A percentile compares a stretch with the other conserved stretches of the same genome.
Conservation (phyloP, 1,140 invertebrate species). For the Triops cancriformis region DNA sequence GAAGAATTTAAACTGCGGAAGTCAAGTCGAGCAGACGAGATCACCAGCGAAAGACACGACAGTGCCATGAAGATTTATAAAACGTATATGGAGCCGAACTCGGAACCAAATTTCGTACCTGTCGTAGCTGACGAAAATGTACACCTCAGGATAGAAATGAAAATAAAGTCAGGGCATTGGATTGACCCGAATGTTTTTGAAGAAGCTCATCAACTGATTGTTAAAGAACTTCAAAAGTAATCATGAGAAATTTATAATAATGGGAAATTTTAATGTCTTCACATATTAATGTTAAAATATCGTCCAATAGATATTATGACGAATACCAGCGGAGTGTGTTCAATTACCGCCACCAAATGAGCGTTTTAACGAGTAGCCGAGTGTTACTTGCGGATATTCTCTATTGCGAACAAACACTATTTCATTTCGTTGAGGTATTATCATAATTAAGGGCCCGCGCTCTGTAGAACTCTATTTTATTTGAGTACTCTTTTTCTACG, state of each 20-base stretch:
- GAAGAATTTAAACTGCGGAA: conserved; percentile 16
- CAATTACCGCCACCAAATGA: conserved; percentile 82
- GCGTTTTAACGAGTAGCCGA: conserved; percentile 67
- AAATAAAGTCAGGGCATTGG: not conserved
- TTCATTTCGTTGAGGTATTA: conserved; percentile 89
- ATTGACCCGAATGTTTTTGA: conserved; percentile 13
- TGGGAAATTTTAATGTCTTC: not conserved
- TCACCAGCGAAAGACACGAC: conserved; percentile 12
- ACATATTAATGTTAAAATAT: too few relatives aligned
- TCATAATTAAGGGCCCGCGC: not conserved
- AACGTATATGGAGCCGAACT: conserved; percentile 24
- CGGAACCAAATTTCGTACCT: not conserved
- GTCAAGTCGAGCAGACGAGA: conserved; percentile 19
- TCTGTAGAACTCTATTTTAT: too few relatives aligned
- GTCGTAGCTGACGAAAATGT: conserved; percentile 3
- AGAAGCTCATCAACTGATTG: conserved; percentile 3
- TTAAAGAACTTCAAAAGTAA: conserved; percentile 16
- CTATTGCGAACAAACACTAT: conserved; percentile 77
- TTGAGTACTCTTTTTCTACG: too few relatives aligned
- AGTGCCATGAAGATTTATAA: conserved; percentile 21
- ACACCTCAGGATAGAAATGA: not conserved
- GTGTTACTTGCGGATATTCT: conserved; percentile 75
- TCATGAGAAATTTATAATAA: not conserved
- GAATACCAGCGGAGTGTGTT: conserved; percentile 67
- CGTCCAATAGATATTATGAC: conserved; percentile 42